These are phyloP conservation scores for Semotilus atromaculatus DNA, from an alignment of 2,797 vertebrate genomes.

Conservation along the genomic window DNA sequence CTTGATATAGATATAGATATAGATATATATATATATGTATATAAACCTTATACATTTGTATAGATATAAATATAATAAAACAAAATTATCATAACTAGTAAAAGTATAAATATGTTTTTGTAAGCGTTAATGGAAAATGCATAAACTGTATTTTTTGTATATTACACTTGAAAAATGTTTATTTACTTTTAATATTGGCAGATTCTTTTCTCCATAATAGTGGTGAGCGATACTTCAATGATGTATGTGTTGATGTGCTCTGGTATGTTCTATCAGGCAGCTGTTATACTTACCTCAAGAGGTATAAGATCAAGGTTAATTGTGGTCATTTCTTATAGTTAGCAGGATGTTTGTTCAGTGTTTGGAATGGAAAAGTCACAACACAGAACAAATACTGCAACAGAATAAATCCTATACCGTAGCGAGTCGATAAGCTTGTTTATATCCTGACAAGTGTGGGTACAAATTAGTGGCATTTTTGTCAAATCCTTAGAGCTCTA, in stretches of 20 bases:
- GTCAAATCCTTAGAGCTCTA: conserved; percentile 10
- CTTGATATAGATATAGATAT: too few species aligned
- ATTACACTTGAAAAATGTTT: too few species aligned
- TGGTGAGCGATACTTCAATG: not conserved
- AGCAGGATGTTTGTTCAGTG: conserved; percentile 4
- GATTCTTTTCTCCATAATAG: too few species aligned
- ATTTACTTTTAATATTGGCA: too few species aligned
- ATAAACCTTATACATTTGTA: too few species aligned
- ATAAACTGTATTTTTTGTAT: too few species aligned
- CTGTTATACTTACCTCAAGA: not conserved
- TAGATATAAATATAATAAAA: too few species aligned
- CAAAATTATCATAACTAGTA: too few species aligned
- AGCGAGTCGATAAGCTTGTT: conserved; percentile 24
- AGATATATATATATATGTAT: too few species aligned
- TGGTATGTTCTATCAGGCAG: not conserved
- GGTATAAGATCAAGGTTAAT: not conserved
- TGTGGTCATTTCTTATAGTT: not conserved
- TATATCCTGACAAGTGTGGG: conserved; percentile 25
- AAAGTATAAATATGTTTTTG: too few species aligned
- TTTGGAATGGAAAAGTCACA: not conserved
- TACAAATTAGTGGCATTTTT: conserved; percentile 36
- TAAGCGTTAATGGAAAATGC: too few species aligned
- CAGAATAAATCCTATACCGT: conserved; percentile 8
- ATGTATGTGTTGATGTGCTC: not conserved
- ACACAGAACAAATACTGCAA: not conserved